Evolutionary conservation across 2,797 vertebrate species (phyloP), one percentile per base, ranked within the genome.

Genomic region (Enteromius afrohamiltoni): DNA sequence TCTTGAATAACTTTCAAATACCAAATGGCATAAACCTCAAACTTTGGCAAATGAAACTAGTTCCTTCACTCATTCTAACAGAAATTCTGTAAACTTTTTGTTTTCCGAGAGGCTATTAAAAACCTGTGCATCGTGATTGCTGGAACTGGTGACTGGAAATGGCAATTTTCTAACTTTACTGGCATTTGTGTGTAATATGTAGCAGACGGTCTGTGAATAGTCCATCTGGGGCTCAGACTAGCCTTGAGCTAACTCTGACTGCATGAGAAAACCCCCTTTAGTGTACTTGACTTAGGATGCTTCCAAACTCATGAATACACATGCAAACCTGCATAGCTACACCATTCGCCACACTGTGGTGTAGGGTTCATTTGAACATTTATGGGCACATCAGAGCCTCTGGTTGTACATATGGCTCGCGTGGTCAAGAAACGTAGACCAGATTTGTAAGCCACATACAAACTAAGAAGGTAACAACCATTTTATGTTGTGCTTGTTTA

Each of bases 201-300:
- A 77, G 9, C 40, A 77, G 37, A 45, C 51, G 14, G 58, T 64
- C 75, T 21, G 23, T 70, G 40, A 70, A 26, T 23, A 14, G 75
- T 58, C 73, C 73, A 76, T 58, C 51, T 55, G 71, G 34, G 49
- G 71, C 71, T 55, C 29, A 76, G 62, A 76, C 65, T n/a, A 69
- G 65, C 67, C 51, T 71, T 55, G 76, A 69, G 77, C 58, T 81
- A 5, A 70, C 58, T 78, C 55, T 14, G 16, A 42, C 55, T 8
- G 34, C 53, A 77, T 37, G 49, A 73, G 65, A 77, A 79, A 51
- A 53, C 13, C 65, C 58, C 34, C 31, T 64, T 23, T n/a, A 77
- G 34, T 40, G 58, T 31, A 73, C 67, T 58, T 31, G 29, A 37
- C 51, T 76, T 47, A 47, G 31, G 16, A 75, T 49, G 37, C 47